Conservation (phyloP, 2,888 invertebrate genomes). For the Caenorhabditis auriculariae region DNA sequence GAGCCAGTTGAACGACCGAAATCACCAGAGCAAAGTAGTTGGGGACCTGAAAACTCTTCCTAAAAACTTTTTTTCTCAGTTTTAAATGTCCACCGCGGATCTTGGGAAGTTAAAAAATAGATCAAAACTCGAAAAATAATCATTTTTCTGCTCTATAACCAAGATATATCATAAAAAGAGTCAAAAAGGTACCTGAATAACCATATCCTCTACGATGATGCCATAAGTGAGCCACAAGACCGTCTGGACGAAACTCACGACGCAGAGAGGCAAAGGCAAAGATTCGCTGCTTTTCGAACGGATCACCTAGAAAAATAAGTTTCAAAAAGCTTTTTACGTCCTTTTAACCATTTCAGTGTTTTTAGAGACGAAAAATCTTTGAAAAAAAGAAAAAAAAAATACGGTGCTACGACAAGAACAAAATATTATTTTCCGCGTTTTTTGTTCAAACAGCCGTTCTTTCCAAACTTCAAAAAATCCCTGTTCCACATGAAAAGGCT, state of each 20-base stretch:
- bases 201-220: slow-evolving; percentile 75
- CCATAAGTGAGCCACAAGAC: slow-evolving; percentile 82
- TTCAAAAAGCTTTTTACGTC: no score
- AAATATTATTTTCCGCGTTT: no score
- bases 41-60: slow-evolving; percentile 72
- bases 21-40: slow-evolving; percentile 79
- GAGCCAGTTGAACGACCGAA: slow-evolving; percentile 75
- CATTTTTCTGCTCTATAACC: background rate
- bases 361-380: no score
- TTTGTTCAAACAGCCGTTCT: no score
- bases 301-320: slow-evolving; percentile 72
- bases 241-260: slow-evolving; percentile 79
- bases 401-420: no score
- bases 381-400: no score
- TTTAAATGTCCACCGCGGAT: no score
- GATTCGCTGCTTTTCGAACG: slow-evolving; percentile 80
- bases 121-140: no score
- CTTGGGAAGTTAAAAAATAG: no score
- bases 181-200: slow-evolving; percentile 72
- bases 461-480: no score
- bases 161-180: background rate
- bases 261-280: slow-evolving; percentile 84
- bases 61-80: background rate
- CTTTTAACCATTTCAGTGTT: no score
- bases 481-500: no score